A percentile compares a stretch with the other conserved stretches of the same genome.
Evolutionary conservation across 1,140 invertebrate species (phyloP).

Genomic region (Microvelia longipes): DNA sequence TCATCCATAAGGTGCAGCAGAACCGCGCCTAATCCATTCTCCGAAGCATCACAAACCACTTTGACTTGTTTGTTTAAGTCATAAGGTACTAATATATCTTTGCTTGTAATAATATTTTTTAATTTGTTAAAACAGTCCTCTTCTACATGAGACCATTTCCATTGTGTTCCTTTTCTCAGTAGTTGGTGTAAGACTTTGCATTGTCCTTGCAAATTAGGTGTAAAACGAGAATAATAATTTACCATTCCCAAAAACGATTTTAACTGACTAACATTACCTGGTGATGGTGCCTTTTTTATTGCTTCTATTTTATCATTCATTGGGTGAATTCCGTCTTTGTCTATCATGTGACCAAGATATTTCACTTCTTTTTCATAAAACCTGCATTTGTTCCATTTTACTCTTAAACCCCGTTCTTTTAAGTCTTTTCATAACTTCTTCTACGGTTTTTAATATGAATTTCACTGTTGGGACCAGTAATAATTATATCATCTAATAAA

Average conservation of each 20-base stretch:
- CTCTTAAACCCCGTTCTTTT: not conserved
- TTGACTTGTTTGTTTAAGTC: not conserved
- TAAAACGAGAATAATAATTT: not conserved
- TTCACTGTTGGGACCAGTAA: not conserved
- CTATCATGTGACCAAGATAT: not conserved
- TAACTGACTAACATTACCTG: not conserved
- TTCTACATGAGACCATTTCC: not conserved
- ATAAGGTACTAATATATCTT: not conserved
- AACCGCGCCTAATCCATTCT: constrained; percentile 12
- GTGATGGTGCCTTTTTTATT: not conserved
- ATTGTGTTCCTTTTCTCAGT: not conserved
- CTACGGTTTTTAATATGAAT: not conserved
- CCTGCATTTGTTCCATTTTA: not conserved
- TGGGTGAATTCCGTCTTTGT: not conserved
- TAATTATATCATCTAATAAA: not conserved
- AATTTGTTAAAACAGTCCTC: not conserved
- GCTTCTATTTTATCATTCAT: not conserved
- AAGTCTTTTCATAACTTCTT: not conserved
- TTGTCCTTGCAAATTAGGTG: not conserved
- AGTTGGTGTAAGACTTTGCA: not conserved
- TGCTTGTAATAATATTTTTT: not conserved
- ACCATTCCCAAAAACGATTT: not conserved
- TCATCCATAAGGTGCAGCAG: constrained; percentile 15
- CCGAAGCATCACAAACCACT: not conserved
- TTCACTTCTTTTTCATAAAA: not conserved